Conservation (phyloP, 2,888 invertebrate genomes). For the Cryptus armator region DNA sequence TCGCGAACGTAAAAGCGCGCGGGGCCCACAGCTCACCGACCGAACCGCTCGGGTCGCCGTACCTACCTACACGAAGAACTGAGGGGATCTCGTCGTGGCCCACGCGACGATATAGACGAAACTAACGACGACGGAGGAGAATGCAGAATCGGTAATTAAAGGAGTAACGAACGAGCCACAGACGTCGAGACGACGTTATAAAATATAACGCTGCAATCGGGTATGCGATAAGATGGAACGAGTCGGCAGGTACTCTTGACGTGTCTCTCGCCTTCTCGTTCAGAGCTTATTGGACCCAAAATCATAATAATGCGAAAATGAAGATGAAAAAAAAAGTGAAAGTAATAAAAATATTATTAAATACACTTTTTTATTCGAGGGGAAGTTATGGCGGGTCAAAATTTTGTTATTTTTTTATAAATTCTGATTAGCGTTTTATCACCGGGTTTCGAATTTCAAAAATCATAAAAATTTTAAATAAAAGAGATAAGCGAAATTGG, state of each 20-base stretch:
- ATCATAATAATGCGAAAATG: neutral
- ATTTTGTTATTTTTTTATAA: neutral
- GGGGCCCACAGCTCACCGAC: slow-evolving; percentile 48
- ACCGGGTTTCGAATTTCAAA: too few species aligned
- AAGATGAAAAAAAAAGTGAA: neutral
- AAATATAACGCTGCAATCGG: slow-evolving; percentile 51
- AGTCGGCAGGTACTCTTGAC: slow-evolving; percentile 50
- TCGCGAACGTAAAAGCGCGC: slow-evolving; percentile 64
- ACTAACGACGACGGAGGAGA: slow-evolving; percentile 28
- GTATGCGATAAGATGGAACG: slow-evolving; percentile 46
- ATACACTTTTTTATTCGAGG: neutral
- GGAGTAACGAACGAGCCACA: slow-evolving; percentile 49
- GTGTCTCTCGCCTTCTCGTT: slow-evolving; percentile 40
- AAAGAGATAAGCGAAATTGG: too few species aligned
- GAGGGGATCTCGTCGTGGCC: slow-evolving; percentile 52
- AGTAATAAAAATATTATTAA: neutral
- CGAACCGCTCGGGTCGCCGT: slow-evolving; percentile 44
- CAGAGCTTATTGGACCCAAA: slow-evolving; percentile 12
- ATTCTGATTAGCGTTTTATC: too few species aligned
- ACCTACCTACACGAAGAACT: slow-evolving; percentile 28
- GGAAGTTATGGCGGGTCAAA: neutral
- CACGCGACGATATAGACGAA: slow-evolving; percentile 45
- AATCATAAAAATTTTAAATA: too few species aligned
- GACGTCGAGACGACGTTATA: slow-evolving; percentile 16
- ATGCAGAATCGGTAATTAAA: slow-evolving; percentile 61